Percentiles rank a stretch among this genome's conserved stretches.
Conservation (phyloP, 2,797 vertebrate genomes). For the Ibycter americanus region DNA sequence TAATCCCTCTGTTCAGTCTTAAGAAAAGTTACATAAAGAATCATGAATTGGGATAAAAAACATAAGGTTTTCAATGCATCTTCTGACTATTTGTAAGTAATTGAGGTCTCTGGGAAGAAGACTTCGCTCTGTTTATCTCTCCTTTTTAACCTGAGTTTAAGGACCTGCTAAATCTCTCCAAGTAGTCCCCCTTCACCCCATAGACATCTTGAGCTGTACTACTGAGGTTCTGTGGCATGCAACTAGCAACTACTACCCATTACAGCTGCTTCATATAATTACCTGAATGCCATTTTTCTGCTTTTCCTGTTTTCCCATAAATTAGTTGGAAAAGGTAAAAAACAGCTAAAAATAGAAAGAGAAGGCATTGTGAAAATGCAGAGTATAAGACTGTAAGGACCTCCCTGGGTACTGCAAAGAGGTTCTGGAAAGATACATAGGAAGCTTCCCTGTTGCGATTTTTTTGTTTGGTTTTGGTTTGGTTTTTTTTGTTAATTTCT, state of each 20-base stretch:
- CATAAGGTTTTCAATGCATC: rapidly evolving
- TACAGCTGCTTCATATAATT: not conserved
- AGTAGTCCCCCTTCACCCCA: not conserved
- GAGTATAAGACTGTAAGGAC: not conserved
- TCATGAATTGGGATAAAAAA: not conserved
- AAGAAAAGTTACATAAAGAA: not conserved
- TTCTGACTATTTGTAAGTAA: not conserved
- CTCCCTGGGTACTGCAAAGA: not conserved
- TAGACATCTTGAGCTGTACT: not conserved
- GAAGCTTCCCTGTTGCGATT: not conserved
- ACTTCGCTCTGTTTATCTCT: not conserved
- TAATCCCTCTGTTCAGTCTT: not conserved
- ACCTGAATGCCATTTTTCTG: not conserved
- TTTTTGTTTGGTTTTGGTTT: not conserved
- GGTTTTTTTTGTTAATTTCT: not conserved
- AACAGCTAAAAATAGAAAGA: not conserved
- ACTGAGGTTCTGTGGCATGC: not conserved
- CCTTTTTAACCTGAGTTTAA: slow-evolving; percentile 12
- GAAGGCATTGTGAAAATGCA: not conserved
- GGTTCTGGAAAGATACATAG: not conserved
- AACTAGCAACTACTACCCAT: not conserved
- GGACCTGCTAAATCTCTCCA: slow-evolving; percentile 26
- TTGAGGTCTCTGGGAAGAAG: not conserved
- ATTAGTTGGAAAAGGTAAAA: not conserved
- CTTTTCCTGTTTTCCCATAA: not conserved